A percentile compares a stretch with the other conserved stretches of the same genome.
phyloP scores from a whole-genome alignment of 2,888 invertebrate species.

The Andricus curvator region DNA sequence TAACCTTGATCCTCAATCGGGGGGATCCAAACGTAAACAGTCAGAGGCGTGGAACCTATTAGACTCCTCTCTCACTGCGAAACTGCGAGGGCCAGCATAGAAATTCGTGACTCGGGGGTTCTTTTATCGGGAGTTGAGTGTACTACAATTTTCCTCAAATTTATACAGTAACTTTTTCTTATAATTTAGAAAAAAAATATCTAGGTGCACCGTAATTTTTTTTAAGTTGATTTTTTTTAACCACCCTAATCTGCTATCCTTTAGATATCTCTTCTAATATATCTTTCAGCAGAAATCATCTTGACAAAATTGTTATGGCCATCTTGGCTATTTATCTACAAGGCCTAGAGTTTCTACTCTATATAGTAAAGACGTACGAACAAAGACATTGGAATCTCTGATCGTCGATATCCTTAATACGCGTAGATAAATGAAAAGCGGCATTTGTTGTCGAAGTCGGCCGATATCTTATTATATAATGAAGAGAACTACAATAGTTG shows the following conservation, averaged over 20 bases:
- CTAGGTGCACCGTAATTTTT: no score
- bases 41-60: no score
- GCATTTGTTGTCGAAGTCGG: slow-evolving; percentile 24
- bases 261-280: not conserved
- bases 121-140: no score
- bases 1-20: no score
- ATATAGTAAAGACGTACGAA: not conserved
- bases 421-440: slow-evolving; percentile 31
- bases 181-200: no score
- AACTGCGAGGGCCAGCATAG: no score
- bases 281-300: not conserved
- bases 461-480: slow-evolving; percentile 28
- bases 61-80: no score
- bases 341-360: not conserved
- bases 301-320: not conserved
- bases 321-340: not conserved
- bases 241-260: not conserved
- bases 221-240: no score
- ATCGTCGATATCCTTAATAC: slow-evolving; percentile 24
- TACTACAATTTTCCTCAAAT: no score
- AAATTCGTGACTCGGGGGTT: no score
- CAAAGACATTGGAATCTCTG: slow-evolving; percentile 25
- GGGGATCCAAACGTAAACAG: no score
- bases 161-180: no score
- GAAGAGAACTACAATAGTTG: slow-evolving; percentile 11